These are phyloP conservation scores for Petrolisthes manimaculis DNA, from an alignment of 2,888 invertebrate species.

Conservation along the genomic window DNA sequence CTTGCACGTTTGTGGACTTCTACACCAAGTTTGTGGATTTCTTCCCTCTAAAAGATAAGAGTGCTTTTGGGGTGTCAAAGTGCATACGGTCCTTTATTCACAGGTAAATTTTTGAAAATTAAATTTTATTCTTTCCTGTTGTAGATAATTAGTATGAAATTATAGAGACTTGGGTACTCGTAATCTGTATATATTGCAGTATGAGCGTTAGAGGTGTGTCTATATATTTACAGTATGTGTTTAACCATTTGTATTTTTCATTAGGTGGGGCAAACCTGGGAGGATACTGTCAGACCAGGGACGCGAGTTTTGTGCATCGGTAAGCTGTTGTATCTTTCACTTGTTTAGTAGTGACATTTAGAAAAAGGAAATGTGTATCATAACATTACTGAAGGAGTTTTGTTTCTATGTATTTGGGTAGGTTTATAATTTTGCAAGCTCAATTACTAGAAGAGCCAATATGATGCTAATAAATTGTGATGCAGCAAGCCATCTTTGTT, in stretches of 20 bases:
- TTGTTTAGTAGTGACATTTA: too few species aligned
- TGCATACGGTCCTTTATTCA: slow-evolving; percentile 13
- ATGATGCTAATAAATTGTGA: too few species aligned
- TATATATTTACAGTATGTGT: not conserved
- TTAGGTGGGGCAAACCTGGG: not conserved
- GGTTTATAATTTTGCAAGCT: too few species aligned
- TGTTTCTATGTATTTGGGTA: too few species aligned
- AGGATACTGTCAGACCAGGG: not conserved
- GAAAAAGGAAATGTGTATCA: too few species aligned
- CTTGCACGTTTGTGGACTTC: slow-evolving; percentile 14
- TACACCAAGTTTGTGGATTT: slow-evolving; percentile 24
- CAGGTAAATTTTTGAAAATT: not conserved
- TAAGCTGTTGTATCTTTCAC: too few species aligned
- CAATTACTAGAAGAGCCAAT: too few species aligned
- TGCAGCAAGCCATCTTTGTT: too few species aligned
- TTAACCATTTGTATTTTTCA: not conserved
- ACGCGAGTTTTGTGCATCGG: too few species aligned
- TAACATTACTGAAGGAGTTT: too few species aligned
- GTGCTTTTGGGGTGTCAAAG: not conserved
- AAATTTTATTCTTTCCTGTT: not conserved
- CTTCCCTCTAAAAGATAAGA: slow-evolving; percentile 15
- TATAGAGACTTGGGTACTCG: not conserved
- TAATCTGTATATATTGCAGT: not conserved
- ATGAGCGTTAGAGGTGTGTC: not conserved
- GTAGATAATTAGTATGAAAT: not conserved